A percentile compares a stretch with the other conserved stretches of the same genome.
phyloP scores from a whole-genome alignment of 1,140 invertebrate genomes.

The Trachymyrmex cornetzi region DNA sequence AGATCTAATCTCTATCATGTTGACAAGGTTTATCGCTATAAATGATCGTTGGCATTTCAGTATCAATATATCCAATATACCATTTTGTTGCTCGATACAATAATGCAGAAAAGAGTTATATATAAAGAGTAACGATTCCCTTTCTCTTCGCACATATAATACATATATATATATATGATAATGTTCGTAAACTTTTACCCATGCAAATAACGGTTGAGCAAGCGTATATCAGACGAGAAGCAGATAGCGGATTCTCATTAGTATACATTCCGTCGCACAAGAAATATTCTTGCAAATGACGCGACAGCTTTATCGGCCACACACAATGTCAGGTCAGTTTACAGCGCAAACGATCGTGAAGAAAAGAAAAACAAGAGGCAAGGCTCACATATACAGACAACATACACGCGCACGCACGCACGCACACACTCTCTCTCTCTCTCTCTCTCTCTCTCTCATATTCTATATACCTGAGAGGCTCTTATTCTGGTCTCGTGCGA shows the following conservation, averaged over 20 bases:
- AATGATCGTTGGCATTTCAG: constrained; percentile 8
- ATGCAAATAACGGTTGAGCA: constrained; percentile 21
- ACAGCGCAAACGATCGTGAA: constrained; percentile 37
- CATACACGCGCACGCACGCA: not conserved
- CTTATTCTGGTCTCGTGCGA: constrained; percentile 87
- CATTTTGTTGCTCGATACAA: not conserved
- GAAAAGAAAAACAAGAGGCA: constrained; percentile 44
- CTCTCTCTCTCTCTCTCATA: not conserved
- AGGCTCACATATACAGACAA: too few relatives aligned
- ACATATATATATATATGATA: not conserved
- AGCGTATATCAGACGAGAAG: not conserved
- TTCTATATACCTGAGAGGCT: constrained; percentile 86
- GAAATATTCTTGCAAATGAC: constrained; percentile 6
- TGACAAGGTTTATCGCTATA: not conserved
- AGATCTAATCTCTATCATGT: constrained; percentile 13
- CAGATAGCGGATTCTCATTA: not conserved
- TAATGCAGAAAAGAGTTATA: not conserved
- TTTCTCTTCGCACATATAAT: not conserved
- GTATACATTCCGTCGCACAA: constrained; percentile 6
- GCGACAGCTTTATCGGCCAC: constrained; percentile 31
- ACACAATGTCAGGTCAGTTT: constrained; percentile 58
- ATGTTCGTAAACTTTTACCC: not conserved
- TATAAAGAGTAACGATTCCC: not conserved
- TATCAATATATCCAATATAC: not conserved
- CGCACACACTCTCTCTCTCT: not conserved